Percentiles rank a stretch among this genome's conserved stretches.
phyloP scores from a whole-genome alignment of 2,113 vertebrate species.

The Eulemur rufifrons region DNA sequence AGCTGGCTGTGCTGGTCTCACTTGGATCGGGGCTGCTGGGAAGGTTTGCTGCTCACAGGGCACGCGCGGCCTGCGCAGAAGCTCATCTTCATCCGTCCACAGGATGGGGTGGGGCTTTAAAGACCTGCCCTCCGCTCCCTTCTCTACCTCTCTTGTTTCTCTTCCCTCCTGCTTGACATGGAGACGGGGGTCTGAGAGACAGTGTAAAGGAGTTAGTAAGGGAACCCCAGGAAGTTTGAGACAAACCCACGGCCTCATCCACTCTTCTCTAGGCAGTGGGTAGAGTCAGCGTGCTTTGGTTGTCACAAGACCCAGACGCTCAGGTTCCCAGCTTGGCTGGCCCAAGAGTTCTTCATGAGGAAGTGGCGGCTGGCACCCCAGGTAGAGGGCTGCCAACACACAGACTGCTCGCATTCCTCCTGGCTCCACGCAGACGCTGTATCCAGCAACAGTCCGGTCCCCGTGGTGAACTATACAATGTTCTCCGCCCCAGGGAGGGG shows the following conservation, averaged over 20 bases:
- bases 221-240: slow-evolving; percentile 73
- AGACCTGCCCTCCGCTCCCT: slow-evolving; percentile 30
- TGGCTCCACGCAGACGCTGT: slow-evolving; percentile 57
- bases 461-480: slow-evolving; percentile 88
- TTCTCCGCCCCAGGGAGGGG: slow-evolving; percentile 95
- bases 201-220: slow-evolving; percentile 6
- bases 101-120: neutral
- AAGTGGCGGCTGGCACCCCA: slow-evolving; percentile 45
- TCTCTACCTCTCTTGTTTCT: slow-evolving; percentile 26
- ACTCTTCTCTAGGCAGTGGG: slow-evolving; percentile 50
- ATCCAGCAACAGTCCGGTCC: neutral
- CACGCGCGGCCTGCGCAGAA: slow-evolving; percentile 32
- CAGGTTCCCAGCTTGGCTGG: slow-evolving; percentile 45
- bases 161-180: slow-evolving; percentile 25
- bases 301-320: slow-evolving; percentile 81
- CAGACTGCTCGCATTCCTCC: slow-evolving; percentile 57
- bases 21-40: neutral
- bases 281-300: slow-evolving; percentile 90
- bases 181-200: slow-evolving; percentile 22
- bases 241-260: neutral
- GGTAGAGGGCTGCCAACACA: slow-evolving; percentile 56
- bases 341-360: slow-evolving; percentile 68
- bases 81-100: neutral
- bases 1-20: neutral
- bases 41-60: slow-evolving; percentile 4